Conservation (phyloP, 1,140 invertebrate species). For the Pseudomyrmex dendroicus region DNA sequence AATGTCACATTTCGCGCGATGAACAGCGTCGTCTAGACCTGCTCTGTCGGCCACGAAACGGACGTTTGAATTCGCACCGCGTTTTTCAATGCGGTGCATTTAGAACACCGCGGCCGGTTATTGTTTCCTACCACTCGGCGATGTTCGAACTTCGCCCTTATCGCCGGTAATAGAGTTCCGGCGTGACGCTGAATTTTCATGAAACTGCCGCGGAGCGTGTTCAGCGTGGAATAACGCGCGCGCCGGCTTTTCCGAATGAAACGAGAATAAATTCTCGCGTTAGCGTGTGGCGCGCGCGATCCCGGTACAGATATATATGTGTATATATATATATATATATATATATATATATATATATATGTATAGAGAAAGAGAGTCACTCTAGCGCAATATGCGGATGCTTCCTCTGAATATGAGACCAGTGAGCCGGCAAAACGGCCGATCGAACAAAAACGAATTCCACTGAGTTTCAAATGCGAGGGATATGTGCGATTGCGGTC, state of each 20-base stretch:
- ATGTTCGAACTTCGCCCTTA: slow-evolving; percentile 56
- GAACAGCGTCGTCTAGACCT: not conserved
- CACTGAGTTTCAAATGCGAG: not conserved
- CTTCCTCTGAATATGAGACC: slow-evolving; percentile 47
- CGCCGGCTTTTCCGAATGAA: not conserved
- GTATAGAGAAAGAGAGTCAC: not conserved
- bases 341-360: too few species aligned
- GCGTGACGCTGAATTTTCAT: slow-evolving; percentile 70
- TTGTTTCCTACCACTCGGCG: slow-evolving; percentile 35
- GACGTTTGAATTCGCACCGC: slow-evolving; percentile 22
- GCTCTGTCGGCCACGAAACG: not conserved
- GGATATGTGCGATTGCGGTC: not conserved
- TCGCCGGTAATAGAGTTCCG: slow-evolving; percentile 64
- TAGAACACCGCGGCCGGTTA: slow-evolving; percentile 24
- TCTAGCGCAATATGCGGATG: slow-evolving; percentile 16
- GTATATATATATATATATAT: too few species aligned
- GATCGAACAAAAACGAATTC: slow-evolving; percentile 46
- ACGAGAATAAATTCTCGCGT: slow-evolving; percentile 65
- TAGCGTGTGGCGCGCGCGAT: slow-evolving; percentile 17
- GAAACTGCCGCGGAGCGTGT: slow-evolving; percentile 58
- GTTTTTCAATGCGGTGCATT: slow-evolving; percentile 48
- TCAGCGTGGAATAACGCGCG: slow-evolving; percentile 62
- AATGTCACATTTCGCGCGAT: not conserved
- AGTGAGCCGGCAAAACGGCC: slow-evolving; percentile 42
- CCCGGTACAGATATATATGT: too few species aligned